Percentiles rank a stretch among this genome's conserved stretches.
These are phyloP conservation scores for Himalopsyche phryganea DNA, from an alignment of 1,140 invertebrate species.

Conservation along the genomic window DNA sequence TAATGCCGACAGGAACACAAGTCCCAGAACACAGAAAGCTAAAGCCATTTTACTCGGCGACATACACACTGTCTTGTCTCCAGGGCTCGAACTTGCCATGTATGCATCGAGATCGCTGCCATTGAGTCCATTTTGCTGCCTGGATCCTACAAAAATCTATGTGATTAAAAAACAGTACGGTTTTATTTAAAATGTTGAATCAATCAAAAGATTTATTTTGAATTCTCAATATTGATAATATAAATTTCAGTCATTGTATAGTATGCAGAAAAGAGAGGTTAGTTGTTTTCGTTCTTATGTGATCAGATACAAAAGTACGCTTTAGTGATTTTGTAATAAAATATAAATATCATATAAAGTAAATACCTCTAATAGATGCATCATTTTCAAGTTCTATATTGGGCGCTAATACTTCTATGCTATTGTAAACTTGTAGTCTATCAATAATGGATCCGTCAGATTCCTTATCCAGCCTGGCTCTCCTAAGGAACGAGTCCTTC, in stretches of 20 bases:
- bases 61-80: slow-evolving; percentile 64
- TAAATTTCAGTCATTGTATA: too few species aligned
- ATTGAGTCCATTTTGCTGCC: slow-evolving; percentile 18
- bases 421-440: slow-evolving; percentile 71
- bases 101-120: slow-evolving; percentile 19
- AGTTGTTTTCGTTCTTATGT: too few species aligned
- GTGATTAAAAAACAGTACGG: too few species aligned
- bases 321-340: too few species aligned
- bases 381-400: slow-evolving; percentile 65
- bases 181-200: too few species aligned
- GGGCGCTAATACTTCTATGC: slow-evolving; percentile 71
- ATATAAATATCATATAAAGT: not conserved
- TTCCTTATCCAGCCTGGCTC: slow-evolving; percentile 48
- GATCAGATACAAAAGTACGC: too few species aligned
- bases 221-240: too few species aligned
- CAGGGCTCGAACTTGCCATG: slow-evolving; percentile 40
- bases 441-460: slow-evolving; percentile 60
- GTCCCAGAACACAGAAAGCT: slow-evolving; percentile 63
- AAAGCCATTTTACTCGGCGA: slow-evolving; percentile 69
- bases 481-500: slow-evolving; percentile 46
- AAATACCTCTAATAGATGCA: slow-evolving; percentile 50
- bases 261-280: too few species aligned
- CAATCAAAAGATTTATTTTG: too few species aligned
- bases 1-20: slow-evolving; percentile 64
- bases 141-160: slow-evolving; percentile 25